phyloP scores from a whole-genome alignment of 1,140 invertebrate genomes.

The Drosophila nigrodunni region DNA sequence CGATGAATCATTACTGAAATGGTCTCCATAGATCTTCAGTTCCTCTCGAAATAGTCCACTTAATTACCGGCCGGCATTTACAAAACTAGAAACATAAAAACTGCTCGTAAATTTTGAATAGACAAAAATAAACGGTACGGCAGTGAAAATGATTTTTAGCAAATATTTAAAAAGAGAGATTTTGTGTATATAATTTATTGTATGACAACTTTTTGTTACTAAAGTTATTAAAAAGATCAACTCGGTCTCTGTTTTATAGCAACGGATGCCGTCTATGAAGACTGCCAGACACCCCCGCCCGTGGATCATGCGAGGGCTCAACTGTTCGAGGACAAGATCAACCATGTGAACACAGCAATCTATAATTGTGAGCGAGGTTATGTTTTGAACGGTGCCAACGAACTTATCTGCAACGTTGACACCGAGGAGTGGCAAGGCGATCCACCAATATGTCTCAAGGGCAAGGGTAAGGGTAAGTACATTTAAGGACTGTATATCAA shows the following conservation, averaged over 20 bases:
- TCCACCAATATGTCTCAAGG: slow-evolving; percentile 61
- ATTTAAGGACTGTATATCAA: too few species aligned
- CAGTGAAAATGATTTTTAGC: slow-evolving; percentile 61
- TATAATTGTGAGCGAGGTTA: slow-evolving; percentile 69
- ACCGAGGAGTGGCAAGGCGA: slow-evolving; percentile 74
- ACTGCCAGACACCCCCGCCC: slow-evolving; percentile 56
- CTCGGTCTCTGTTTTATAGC: slow-evolving; percentile 13
- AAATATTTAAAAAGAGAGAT: slow-evolving; percentile 14
- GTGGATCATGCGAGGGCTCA: slow-evolving; percentile 56
- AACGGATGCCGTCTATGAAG: slow-evolving; percentile 45
- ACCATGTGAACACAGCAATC: slow-evolving; percentile 50
- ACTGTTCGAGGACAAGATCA: slow-evolving; percentile 33
- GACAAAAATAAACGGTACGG: slow-evolving; percentile 54
- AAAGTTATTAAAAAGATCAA: slow-evolving; percentile 39
- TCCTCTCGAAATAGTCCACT: slow-evolving; percentile 52
- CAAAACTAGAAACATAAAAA: slow-evolving; percentile 56
- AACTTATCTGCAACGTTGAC: slow-evolving; percentile 61
- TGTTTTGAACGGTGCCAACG: slow-evolving; percentile 46
- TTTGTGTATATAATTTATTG: slow-evolving; percentile 28
- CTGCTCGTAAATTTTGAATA: slow-evolving; percentile 61
- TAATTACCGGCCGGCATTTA: slow-evolving; percentile 74
- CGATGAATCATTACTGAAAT: slow-evolving; percentile 54
- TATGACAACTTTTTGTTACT: slow-evolving; percentile 5
- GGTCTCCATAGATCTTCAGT: slow-evolving; percentile 23
- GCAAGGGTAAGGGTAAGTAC: slow-evolving; percentile 50